Percentiles rank a stretch among this genome's conserved stretches.
Evolutionary conservation across 2,888 invertebrate genomes (phyloP).

Genomic region (Platypus cylindrus): DNA sequence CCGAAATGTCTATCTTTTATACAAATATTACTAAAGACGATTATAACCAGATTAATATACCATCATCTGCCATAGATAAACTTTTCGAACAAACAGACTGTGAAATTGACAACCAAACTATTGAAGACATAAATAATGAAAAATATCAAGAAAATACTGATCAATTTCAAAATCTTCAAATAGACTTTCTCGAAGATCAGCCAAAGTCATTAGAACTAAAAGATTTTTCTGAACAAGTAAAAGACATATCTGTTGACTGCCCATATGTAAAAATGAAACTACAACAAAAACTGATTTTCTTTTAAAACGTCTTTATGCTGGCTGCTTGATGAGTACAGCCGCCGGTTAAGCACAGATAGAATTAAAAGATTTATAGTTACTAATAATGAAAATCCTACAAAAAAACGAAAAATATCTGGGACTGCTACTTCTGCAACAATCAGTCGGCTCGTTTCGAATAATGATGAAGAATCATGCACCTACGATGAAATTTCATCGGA

Average conservation of each 20-base stretch:
- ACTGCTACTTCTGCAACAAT: too few relatives aligned
- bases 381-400: too few relatives aligned
- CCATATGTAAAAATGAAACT: not conserved
- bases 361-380: too few relatives aligned
- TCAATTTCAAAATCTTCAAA: not conserved
- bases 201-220: not conserved
- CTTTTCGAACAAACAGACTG: not conserved
- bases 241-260: not conserved
- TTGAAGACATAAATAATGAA: not conserved
- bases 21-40: too few relatives aligned
- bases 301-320: not conserved
- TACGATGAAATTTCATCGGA: too few relatives aligned
- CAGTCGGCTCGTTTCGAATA: too few relatives aligned
- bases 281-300: not conserved
- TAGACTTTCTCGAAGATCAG: not conserved
- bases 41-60: too few relatives aligned
- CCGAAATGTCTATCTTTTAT: too few relatives aligned
- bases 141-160: not conserved
- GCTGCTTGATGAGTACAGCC: not conserved
- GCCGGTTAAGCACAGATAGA: not conserved
- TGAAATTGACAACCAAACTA: not conserved
- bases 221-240: not conserved
- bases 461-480: too few relatives aligned
- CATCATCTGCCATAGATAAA: too few relatives aligned
- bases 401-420: too few relatives aligned